Evolutionary conservation across 2,797 vertebrate genomes (phyloP), one percentile per base, ranked within the genome.

Genomic region (Malurus leucopterus): DNA sequence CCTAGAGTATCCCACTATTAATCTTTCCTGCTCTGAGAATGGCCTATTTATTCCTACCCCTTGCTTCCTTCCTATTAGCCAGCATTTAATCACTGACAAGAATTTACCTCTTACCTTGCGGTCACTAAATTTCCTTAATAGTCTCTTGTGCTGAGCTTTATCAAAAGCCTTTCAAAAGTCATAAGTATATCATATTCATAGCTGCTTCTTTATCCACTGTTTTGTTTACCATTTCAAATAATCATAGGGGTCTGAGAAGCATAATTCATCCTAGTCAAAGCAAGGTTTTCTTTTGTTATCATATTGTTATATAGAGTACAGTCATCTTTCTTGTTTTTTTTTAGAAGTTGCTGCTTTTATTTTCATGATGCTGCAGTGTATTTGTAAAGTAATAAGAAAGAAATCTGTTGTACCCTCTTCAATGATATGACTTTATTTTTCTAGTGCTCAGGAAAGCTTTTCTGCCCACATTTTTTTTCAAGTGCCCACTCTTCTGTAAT

Each of bases 91-190:
- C 62, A 44, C n/a, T 83, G 88, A 75, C 24, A 93, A 69, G 70
- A 89, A 51, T 85, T 96, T 93, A 41, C 57, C 38, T 90, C 71
- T 90, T 83, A 81, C 58, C 50, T 79, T 86, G 75, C 67, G 68
- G 74, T 93, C 88, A 81, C 77, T 88, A 79, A 82, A 92, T 93
- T 93, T 94, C 85, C 71, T 86, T 68, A 81, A 84, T 86, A 91
- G 81, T 92, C 75, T 91, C 64, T 91, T 88, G 79, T 84, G 84
- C 81, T 84, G 65, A 73, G 40, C 40, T 90, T 84, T 88, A 84
- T 89, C 91, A 91, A 93, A 94, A 90, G 78, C 74, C 58, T 78
- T 94, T 74, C 81, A 73, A 58, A 94, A 76, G 8, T 75, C 62
- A 1, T 81, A 87, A 40, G 80, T 72, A 24, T 77, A 59, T 90